Conservation (phyloP, 2,888 invertebrate genomes). For the Caenorhabditis sulstoni region DNA sequence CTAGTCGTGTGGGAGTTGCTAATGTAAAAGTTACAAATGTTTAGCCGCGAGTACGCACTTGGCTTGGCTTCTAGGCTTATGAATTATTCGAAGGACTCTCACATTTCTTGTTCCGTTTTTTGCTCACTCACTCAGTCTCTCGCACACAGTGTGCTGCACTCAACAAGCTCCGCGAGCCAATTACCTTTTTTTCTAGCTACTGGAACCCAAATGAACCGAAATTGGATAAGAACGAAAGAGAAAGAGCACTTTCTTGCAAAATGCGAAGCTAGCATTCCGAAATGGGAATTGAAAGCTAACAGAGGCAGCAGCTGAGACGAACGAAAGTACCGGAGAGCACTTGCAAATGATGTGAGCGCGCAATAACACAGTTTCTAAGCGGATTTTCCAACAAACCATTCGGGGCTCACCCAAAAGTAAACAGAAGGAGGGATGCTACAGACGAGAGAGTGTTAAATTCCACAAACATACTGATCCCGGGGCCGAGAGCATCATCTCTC, state of each 20-base stretch:
- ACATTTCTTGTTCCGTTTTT: constrained; percentile 57
- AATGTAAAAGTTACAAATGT: constrained; percentile 56
- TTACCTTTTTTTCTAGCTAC: constrained; percentile 23
- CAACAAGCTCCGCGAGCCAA: constrained; percentile 28
- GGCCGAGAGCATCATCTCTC: background rate
- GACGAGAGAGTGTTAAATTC: constrained; percentile 46
- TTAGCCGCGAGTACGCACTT: constrained; percentile 47
- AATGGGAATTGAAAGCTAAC: constrained; percentile 11
- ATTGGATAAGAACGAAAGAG: constrained; percentile 29
- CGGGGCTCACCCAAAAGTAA: constrained; percentile 52
- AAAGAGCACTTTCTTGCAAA: background rate
- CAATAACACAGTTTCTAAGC: constrained; percentile 58
- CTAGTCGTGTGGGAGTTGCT: constrained; percentile 19
- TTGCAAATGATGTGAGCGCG: constrained; percentile 45
- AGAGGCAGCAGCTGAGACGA: constrained; percentile 1
- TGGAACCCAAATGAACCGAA: constrained; percentile 40
- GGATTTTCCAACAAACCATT: constrained; percentile 54
- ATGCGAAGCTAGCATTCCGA: constrained; percentile 15
- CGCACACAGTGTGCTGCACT: background rate
- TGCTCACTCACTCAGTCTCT: background rate
- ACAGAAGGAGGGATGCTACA: constrained; percentile 35
- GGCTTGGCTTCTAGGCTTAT: constrained; percentile 33
- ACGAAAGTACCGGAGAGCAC: constrained; percentile 27
- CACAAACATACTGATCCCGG: constrained; percentile 45
- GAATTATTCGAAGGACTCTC: constrained; percentile 50